A percentile compares a stretch with the other conserved stretches of the same genome.
phyloP scores from a whole-genome alignment of 2,797 vertebrate species.

The Iguana delicatissima region DNA sequence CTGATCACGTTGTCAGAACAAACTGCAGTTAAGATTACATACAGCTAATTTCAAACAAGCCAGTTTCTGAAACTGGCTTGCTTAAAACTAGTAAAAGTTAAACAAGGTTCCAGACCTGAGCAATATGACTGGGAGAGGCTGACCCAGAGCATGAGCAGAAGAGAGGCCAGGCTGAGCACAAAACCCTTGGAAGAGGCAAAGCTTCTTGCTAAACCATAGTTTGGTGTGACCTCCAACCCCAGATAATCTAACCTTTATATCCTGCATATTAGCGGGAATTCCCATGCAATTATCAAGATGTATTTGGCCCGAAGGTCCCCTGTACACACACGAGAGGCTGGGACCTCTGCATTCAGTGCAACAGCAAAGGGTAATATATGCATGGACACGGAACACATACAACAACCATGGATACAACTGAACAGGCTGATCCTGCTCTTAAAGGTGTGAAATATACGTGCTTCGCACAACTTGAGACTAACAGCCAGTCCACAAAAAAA shows the following conservation, averaged over 20 bases:
- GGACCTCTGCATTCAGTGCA: no score
- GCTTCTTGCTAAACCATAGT: neutral
- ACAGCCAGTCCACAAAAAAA: neutral
- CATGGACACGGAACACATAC: neutral
- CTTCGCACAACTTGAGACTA: neutral
- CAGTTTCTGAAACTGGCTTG: no score
- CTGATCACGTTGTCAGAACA: no score
- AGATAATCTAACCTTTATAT: neutral
- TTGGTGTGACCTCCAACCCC: neutral
- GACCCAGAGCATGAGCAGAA: neutral
- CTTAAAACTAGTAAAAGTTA: neutral
- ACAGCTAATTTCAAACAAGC: no score
- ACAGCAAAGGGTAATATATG: neutral
- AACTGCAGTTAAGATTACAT: no score
- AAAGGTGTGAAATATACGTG: neutral
- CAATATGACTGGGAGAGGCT: neutral
- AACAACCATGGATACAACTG: neutral
- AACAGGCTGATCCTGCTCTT: no score
- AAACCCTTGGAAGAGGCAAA: neutral
- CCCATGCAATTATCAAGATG: neutral
- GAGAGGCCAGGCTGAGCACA: neutral
- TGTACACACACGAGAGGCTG: neutral
- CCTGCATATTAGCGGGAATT: neutral
- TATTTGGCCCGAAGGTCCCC: no score
- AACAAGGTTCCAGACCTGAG: neutral